phyloP scores from a whole-genome alignment of 2,797 vertebrate genomes.

The Neoniphon sammara region DNA sequence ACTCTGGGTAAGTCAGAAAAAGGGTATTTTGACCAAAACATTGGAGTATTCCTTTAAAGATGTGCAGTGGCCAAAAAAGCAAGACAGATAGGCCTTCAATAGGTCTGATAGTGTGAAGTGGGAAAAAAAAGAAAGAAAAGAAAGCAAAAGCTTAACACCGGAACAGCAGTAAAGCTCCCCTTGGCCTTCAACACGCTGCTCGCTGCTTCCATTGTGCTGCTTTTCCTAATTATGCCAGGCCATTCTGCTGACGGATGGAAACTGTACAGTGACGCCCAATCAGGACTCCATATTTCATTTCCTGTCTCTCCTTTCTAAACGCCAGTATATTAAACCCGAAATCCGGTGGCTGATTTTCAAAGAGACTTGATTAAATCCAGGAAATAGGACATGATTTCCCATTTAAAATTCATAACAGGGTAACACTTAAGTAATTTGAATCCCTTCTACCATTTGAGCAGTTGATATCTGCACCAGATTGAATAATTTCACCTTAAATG shows the following conservation, averaged over 20 bases:
- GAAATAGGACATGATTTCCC: slow-evolving; percentile 72
- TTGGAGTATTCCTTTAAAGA: slow-evolving; percentile 8
- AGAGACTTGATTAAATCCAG: slow-evolving; percentile 78
- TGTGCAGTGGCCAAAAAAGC: slow-evolving; percentile 37
- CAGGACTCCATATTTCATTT: slow-evolving; percentile 66
- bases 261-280: slow-evolving; percentile 58
- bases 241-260: slow-evolving; percentile 69
- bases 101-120: slow-evolving; percentile 21
- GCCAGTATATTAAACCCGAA: slow-evolving; percentile 69
- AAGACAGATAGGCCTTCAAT: slow-evolving; percentile 32
- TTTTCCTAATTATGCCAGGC: slow-evolving; percentile 64
- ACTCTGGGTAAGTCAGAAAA: too few species aligned
- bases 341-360: slow-evolving; percentile 68
- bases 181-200: slow-evolving; percentile 44
- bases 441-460: slow-evolving; percentile 52
- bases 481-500: slow-evolving; percentile 65
- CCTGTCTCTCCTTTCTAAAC: slow-evolving; percentile 46
- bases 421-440: slow-evolving; percentile 74
- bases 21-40: too few species aligned
- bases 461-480: slow-evolving; percentile 67
- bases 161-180: slow-evolving; percentile 13
- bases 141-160: neutral
- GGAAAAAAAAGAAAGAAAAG: neutral
- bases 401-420: slow-evolving; percentile 73
- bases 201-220: slow-evolving; percentile 53